Base-by-base conservation (phyloP, 2,113 vertebrate genomes). In the Grallaria varia region DNA sequence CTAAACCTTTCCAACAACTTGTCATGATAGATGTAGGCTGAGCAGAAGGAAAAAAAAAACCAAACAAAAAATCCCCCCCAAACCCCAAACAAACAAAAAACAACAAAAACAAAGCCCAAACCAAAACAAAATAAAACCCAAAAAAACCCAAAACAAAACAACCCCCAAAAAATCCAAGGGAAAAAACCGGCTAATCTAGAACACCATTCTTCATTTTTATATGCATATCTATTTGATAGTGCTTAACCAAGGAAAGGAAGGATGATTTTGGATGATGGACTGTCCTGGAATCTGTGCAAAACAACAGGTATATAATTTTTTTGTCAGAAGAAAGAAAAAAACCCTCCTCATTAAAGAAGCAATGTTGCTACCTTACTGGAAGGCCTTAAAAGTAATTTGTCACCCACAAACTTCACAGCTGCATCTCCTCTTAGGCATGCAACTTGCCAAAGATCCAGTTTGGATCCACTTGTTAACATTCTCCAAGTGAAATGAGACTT, bases 11-110 rank as follows among this genome's bases (percentile, higher is more conserved):
- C 12, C 31, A 87, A 35, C 12, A 90, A 56, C 9, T 49, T 92
- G 31, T n/a, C 33, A 71, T 1, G 1, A 60, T 8, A 62, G 55
- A 75, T 0, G 0, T 1, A 56, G 31, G n/a, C 31, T 13, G 14
- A 92, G 3, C 10, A 68, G 24, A 88, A 66, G 10, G 18, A 78
- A 23, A 64, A 60, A 22, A 22, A 35, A 10, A 63, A n/a, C 23
- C 14, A 44, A 44, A 44, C 44, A 44, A 44, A 44, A 44, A 44
- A 18, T 18, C 12, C 44, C 44, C n/a, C n/a, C n/a, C n/a, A n/a
- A n/a, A n/a, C n/a, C n/a, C n/a, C n/a, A n/a, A n/a, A n/a, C n/a
- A n/a, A n/a, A n/a, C n/a, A n/a, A n/a, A n/a, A n/a, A n/a, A n/a
- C n/a, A n/a, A n/a, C n/a, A n/a, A n/a, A n/a, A n/a, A n/a, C n/a